Base-by-base conservation (phyloP, 2,797 vertebrate species). In the Onychomys leucogaster region DNA sequence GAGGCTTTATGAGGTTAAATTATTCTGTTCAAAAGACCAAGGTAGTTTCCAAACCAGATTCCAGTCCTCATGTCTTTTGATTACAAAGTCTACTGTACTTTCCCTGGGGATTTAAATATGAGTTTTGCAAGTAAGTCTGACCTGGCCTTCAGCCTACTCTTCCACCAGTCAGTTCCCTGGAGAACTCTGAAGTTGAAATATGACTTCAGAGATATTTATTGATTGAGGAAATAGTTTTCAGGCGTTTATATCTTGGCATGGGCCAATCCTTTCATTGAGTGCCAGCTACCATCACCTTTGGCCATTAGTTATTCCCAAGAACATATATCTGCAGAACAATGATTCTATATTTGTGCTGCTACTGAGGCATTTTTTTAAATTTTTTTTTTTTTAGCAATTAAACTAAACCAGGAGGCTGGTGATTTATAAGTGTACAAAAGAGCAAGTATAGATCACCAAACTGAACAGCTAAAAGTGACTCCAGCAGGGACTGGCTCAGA, bases 301-400 rank as follows among this genome's bases (percentile, higher is more conserved):
- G 34, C 41, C 7, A 49, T 37, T 43, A 32, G 5, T 41, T 71
- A 84, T 57, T 95, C 37, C 49, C 34, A 85, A 55, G 29, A 86
- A 71, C 41, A 73, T 63, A 85, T 82, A 86, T 32, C 59, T 5
- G 7, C 17, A 37, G 55, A 90, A 92, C 7, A 80, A 37, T 43
- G 61, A 25, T 96, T 94, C 19, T 76, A 9, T 76, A 65, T 84
- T 76, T 94, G 19, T 12, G 55, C 25, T 81, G 32, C 32, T 92
- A 61, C 14, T 85, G 84, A 71, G 59, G 29, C 17, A 88, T 32
- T 95, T 91, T 86, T 52, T 52, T 52, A n/a, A n/a, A 88, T 32
- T 95, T 91, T 86, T 52, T n/a, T n/a, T 52, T 52, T n/a, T n/a
- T 87, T 52, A 94, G 52, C 90, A 90, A 93, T 65, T 96, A 89